Evolutionary conservation across 2,888 invertebrate species (phyloP).

Genomic region (Tachystola acroxantha): DNA sequence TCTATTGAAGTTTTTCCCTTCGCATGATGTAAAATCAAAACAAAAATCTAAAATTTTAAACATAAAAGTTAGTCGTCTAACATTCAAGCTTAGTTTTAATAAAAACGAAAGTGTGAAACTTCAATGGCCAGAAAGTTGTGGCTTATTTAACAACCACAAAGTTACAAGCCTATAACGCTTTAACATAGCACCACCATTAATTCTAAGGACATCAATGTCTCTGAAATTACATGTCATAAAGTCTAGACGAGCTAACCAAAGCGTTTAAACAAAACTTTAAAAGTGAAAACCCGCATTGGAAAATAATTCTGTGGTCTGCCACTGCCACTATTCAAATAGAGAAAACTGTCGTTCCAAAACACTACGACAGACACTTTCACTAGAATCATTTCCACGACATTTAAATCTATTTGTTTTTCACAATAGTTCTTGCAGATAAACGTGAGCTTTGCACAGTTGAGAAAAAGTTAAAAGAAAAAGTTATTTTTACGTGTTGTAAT

Average conservation of each 20-base stretch:
- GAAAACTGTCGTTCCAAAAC: slow-evolving; percentile 21
- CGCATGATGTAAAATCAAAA: too few species aligned
- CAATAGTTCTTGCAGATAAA: too few species aligned
- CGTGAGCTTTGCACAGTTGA: too few species aligned
- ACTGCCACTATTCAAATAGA: slow-evolving; percentile 28
- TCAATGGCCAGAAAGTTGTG: too few species aligned
- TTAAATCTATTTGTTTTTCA: not conserved
- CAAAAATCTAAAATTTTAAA: too few species aligned
- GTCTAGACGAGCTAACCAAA: not conserved
- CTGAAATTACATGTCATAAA: not conserved
- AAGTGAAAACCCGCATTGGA: slow-evolving; percentile 43
- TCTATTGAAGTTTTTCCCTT: too few species aligned
- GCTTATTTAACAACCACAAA: too few species aligned
- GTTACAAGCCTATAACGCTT: not conserved
- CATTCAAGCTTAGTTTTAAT: too few species aligned
- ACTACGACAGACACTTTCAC: slow-evolving; percentile 13
- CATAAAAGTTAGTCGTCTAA: too few species aligned
- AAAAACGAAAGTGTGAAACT: not conserved
- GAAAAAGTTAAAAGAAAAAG: too few species aligned
- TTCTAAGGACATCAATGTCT: too few species aligned
- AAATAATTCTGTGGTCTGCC: slow-evolving; percentile 34
- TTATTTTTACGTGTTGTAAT: not conserved
- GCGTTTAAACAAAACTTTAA: slow-evolving; percentile 19
- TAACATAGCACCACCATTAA: not conserved
- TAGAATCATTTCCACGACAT: slow-evolving; percentile 7